Evolutionary conservation across 2,113 vertebrate species (phyloP).

Genomic region (Menura novaehollandiae): DNA sequence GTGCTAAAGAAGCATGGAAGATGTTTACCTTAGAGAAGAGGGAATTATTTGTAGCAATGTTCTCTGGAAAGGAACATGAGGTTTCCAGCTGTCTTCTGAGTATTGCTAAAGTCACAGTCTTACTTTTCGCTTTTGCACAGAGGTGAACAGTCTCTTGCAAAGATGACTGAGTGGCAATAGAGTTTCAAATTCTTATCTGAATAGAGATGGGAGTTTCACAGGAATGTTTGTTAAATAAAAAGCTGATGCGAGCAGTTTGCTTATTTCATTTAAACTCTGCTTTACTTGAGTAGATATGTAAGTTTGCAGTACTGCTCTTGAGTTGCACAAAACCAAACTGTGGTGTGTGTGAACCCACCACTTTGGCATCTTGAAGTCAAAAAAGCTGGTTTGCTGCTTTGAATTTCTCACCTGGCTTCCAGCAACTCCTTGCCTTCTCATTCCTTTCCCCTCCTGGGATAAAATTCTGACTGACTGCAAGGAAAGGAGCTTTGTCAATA

Average conservation of each 20-base stretch:
- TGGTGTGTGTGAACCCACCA: rapidly evolving
- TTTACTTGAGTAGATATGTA: neutral
- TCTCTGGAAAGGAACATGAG: neutral
- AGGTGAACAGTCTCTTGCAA: neutral
- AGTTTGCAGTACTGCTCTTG: neutral
- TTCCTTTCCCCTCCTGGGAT: neutral
- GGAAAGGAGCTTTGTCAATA: neutral
- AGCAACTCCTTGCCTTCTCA: neutral
- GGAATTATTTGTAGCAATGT: neutral
- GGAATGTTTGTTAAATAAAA: neutral
- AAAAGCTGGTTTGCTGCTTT: neutral
- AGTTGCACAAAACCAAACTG: neutral
- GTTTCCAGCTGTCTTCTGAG: neutral
- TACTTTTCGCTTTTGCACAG: neutral
- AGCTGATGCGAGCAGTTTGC: neutral
- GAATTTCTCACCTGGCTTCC: neutral
- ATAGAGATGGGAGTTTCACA: neutral
- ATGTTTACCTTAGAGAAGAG: neutral
- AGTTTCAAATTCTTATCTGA: neutral
- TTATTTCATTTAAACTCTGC: neutral
- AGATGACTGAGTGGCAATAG: neutral
- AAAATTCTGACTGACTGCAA: neutral
- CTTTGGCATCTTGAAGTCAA: neutral
- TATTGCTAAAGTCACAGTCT: neutral
- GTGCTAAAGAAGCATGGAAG: neutral